A percentile compares a stretch with the other conserved stretches of the same genome.
Conservation (phyloP, 2,888 invertebrate species). For the Epsilonema sp. region DNA sequence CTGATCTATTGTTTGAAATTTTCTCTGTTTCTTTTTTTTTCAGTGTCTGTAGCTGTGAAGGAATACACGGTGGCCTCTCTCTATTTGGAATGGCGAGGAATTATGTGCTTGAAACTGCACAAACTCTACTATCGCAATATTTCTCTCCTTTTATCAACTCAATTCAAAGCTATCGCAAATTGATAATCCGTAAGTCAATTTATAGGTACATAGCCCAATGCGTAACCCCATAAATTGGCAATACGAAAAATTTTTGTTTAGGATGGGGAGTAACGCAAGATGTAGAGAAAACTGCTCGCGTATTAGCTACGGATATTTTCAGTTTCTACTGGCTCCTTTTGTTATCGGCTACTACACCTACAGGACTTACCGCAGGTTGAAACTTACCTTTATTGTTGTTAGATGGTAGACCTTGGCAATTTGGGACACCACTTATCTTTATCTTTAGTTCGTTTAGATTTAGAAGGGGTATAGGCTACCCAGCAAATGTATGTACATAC, state of each 20-base stretch:
- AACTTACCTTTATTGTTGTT: neutral
- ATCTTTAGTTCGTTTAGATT: neutral
- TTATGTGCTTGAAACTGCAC: constrained; percentile 34
- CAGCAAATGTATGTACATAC: neutral
- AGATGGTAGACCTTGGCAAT: neutral
- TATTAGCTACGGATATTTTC: constrained; percentile 33
- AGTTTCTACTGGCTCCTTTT: constrained; percentile 35
- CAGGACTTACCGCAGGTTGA: constrained; percentile 34
- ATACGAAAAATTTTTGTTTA: too few relatives aligned
- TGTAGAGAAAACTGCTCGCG: constrained; percentile 35
- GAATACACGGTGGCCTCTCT: too few relatives aligned
- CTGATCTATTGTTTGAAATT: too few relatives aligned
- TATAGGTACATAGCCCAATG: too few relatives aligned
- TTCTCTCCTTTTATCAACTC: constrained; percentile 36
- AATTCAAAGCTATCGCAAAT: constrained; percentile 31
- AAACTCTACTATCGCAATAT: constrained; percentile 36
- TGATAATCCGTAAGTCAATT: constrained; percentile 40
- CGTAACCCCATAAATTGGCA: too few relatives aligned
- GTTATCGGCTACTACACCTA: constrained; percentile 40
- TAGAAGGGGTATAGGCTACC: neutral
- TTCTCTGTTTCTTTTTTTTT: too few relatives aligned
- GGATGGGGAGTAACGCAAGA: constrained; percentile 39
- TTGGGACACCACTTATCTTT: neutral
- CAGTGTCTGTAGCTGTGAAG: too few relatives aligned
- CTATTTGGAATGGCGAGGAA: constrained; percentile 36